phyloP scores from a whole-genome alignment of 2,113 vertebrate genomes.

The Ancistrus triradiatus region DNA sequence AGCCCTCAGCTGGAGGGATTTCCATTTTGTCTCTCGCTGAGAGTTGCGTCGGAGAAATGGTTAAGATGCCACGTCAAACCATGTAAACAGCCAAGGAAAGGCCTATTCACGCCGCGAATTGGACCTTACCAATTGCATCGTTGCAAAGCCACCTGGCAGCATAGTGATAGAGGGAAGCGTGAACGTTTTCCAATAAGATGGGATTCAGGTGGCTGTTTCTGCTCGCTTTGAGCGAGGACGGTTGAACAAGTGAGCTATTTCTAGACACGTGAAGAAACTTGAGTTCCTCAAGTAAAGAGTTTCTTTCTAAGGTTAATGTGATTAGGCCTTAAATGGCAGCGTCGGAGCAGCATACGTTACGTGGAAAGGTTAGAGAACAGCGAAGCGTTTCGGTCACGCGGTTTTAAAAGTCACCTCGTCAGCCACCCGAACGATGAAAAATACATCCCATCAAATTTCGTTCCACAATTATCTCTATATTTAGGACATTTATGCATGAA shows the following conservation, averaged over 20 bases:
- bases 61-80: constrained; percentile 36
- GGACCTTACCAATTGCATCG: constrained; percentile 38
- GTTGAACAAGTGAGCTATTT: constrained; percentile 34
- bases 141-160: constrained; percentile 32
- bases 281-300: constrained; percentile 10
- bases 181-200: constrained; percentile 29
- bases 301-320: constrained; percentile 34
- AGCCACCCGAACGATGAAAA: not conserved
- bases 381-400: constrained; percentile 7
- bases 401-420: constrained; percentile 6
- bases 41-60: constrained; percentile 26
- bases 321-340: constrained; percentile 16
- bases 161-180: constrained; percentile 15
- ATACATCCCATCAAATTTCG: not conserved
- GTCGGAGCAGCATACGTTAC: not conserved
- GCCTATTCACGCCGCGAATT: constrained; percentile 39
- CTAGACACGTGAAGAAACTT: constrained; percentile 15
- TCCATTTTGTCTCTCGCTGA: constrained; percentile 22
- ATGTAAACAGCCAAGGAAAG: constrained; percentile 34
- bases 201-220: constrained; percentile 27
- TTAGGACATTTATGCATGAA: constrained; percentile 32
- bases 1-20: constrained; percentile 23
- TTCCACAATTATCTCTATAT: constrained; percentile 28
- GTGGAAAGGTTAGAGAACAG: constrained; percentile 26
- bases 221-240: no score